Percentiles rank a stretch among this genome's conserved stretches.
These are phyloP conservation scores for Trinorchestia longiramus DNA, from an alignment of 1,140 invertebrate genomes.

Conservation along the genomic window DNA sequence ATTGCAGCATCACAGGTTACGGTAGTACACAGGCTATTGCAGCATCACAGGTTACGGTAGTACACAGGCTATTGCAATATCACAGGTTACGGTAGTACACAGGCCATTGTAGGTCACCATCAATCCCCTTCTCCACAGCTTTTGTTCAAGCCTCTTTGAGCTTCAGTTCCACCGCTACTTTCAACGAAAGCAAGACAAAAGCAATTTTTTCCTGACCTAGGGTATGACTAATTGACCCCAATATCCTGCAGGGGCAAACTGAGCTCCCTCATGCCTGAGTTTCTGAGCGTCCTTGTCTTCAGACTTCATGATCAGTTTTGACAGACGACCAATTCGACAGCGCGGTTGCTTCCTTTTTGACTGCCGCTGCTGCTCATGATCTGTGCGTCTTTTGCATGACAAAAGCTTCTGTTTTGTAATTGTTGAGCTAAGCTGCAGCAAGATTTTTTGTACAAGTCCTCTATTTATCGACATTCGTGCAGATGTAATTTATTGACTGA, in stretches of 20 bases:
- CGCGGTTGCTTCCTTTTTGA: not conserved
- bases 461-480: not conserved
- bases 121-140: not conserved
- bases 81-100: too few relatives aligned
- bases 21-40: too few relatives aligned
- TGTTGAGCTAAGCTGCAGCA: not conserved
- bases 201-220: not conserved
- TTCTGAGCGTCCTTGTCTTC: too few relatives aligned
- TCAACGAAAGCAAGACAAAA: not conserved
- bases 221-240: constrained; percentile 21
- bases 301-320: not conserved
- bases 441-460: not conserved
- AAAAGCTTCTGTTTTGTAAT: not conserved
- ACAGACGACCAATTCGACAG: not conserved
- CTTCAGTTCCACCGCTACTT: not conserved
- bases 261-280: too few relatives aligned
- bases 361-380: too few relatives aligned
- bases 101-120: not conserved
- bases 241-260: too few relatives aligned
- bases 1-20: too few relatives aligned
- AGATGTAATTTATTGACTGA: not conserved
- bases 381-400: not conserved
- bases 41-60: too few relatives aligned
- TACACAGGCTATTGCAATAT: too few relatives aligned
- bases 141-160: constrained; percentile 32